Percentiles rank a stretch among this genome's conserved stretches.
These are phyloP conservation scores for Drosophila navojoa DNA, from an alignment of 1,140 invertebrate species.

Conservation along the genomic window DNA sequence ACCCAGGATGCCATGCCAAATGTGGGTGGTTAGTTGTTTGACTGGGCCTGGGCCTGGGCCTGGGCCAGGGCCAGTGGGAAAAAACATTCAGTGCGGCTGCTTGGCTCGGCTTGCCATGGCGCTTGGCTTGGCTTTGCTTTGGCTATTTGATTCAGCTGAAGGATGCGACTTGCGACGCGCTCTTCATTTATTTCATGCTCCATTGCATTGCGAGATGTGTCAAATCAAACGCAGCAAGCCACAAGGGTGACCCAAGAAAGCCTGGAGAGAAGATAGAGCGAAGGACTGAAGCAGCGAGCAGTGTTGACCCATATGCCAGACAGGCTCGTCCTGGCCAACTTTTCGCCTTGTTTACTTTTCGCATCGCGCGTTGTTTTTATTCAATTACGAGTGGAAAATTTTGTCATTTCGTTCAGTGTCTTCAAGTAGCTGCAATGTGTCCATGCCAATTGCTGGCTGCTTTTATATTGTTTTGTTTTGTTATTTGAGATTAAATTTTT, in stretches of 20 bases:
- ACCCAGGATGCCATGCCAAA: conserved; percentile 14
- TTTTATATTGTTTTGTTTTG: conserved; percentile 54
- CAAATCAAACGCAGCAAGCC: conserved; percentile 65
- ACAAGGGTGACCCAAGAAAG: conserved; percentile 11
- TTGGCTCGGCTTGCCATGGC: neutral
- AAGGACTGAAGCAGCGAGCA: too few relatives aligned
- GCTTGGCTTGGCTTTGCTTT: neutral
- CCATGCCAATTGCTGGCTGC: conserved; percentile 43
- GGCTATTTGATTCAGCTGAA: conserved; percentile 11
- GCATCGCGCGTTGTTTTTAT: conserved; percentile 69
- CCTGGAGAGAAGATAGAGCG: neutral
- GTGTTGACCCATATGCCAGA: conserved; percentile 19
- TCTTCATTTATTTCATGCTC: conserved; percentile 75
- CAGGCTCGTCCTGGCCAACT: conserved; percentile 6
- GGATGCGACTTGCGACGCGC: conserved; percentile 15
- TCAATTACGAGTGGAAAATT: conserved; percentile 69
- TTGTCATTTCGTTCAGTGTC: conserved; percentile 20
- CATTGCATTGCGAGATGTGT: conserved; percentile 75
- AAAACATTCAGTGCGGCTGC: conserved; percentile 3
- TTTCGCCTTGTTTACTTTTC: conserved; percentile 57
- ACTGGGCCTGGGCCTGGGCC: too few relatives aligned
- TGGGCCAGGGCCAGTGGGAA: neutral
- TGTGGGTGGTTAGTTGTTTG: neutral
- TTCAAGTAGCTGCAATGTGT: conserved; percentile 54
- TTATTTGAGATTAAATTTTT: conserved; percentile 65